These are phyloP conservation scores for Gnathonemus echidnorhynchus DNA, from an alignment of 2,113 vertebrate species.

Conservation along the genomic window DNA sequence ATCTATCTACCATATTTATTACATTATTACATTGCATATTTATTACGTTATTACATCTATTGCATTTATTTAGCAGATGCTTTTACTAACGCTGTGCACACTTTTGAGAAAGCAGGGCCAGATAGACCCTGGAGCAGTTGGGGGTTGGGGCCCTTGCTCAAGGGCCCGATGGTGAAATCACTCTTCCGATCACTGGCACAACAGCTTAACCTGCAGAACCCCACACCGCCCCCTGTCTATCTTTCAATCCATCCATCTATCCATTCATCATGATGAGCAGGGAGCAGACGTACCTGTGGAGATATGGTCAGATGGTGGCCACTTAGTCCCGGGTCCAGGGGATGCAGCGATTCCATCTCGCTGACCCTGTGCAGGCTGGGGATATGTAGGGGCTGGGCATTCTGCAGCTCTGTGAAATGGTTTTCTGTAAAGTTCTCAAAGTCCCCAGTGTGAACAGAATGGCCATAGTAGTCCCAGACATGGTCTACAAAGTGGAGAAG, in stretches of 20 bases:
- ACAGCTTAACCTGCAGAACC: background rate
- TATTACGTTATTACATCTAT: background rate
- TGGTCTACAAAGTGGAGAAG: conserved; percentile 62
- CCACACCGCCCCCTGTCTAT: background rate
- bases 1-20: background rate
- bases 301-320: conserved; percentile 55
- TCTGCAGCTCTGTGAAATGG: conserved; percentile 95
- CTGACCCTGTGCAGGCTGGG: conserved; percentile 77
- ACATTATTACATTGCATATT: background rate
- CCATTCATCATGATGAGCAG: background rate
- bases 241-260: background rate
- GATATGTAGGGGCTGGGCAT: conserved; percentile 79
- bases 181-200: background rate
- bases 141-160: background rate
- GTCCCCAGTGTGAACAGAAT: conserved; percentile 72
- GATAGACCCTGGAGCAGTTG: background rate
- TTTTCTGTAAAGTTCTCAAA: conserved; percentile 82
- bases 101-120: background rate
- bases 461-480: conserved; percentile 70
- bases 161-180: background rate
- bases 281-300: conserved; percentile 46
- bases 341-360: conserved; percentile 72
- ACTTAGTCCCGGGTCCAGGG: conserved; percentile 69
- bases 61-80: background rate
- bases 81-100: background rate